phyloP scores from a whole-genome alignment of 2,797 vertebrate genomes.

The Chiroxiphia lanceolata region DNA sequence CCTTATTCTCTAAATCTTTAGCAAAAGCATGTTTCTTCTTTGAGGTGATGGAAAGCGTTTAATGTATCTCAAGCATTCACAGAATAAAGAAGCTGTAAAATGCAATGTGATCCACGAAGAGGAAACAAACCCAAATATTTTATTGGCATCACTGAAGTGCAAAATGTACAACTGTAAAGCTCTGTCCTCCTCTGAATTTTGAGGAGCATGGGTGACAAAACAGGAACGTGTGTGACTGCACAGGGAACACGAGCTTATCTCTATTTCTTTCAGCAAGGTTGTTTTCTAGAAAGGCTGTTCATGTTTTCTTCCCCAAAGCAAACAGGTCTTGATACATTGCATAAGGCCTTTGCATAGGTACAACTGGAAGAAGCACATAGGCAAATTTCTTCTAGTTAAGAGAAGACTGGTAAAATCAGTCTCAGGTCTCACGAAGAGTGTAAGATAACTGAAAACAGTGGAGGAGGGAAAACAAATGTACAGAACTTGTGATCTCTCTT shows the following conservation, averaged over 20 bases:
- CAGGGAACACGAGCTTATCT: background rate
- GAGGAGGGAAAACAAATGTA: background rate
- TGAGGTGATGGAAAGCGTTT: background rate
- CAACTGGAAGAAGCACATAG: accelerated
- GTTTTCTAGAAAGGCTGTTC: background rate
- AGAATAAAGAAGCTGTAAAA: background rate
- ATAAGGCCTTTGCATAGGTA: background rate
- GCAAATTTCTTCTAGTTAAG: background rate
- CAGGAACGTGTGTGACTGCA: background rate
- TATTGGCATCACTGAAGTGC: background rate
- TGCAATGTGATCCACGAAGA: background rate
- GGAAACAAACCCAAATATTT: background rate
- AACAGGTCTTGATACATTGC: background rate
- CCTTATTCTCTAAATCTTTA: background rate
- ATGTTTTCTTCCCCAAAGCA: background rate
- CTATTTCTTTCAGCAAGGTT: background rate
- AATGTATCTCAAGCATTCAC: background rate
- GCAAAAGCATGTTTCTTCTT: background rate
- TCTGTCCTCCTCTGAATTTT: background rate
- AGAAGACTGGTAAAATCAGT: background rate
- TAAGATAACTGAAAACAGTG: background rate
- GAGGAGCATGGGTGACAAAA: background rate
- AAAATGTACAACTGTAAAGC: background rate
- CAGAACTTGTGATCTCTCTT: background rate
- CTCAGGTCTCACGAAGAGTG: background rate